phyloP scores from a whole-genome alignment of 1,140 invertebrate genomes.

The Sitophilus oryzae region DNA sequence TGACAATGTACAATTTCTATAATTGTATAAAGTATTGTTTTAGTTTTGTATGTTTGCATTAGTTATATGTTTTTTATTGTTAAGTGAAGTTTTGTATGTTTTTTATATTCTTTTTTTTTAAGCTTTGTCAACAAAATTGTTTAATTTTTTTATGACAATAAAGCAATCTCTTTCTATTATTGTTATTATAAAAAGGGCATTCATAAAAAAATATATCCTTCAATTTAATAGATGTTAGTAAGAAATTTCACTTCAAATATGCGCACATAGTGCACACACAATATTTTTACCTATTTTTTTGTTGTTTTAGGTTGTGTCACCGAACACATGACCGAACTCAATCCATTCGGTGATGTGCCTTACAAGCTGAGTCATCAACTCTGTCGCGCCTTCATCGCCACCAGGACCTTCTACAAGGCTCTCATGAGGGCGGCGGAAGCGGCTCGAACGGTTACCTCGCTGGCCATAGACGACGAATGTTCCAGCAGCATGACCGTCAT shows the following conservation, averaged over 20 bases:
- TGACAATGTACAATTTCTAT: no score
- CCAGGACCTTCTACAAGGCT: conserved; percentile 86
- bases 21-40: no score
- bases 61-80: not conserved
- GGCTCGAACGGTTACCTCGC: conserved; percentile 73
- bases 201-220: no score
- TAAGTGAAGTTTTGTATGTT: no score
- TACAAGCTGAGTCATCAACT: conserved; percentile 83
- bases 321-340: conserved; percentile 85
- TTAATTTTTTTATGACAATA: no score
- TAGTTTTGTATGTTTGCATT: conserved; percentile 48
- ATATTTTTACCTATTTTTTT: no score
- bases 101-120: no score
- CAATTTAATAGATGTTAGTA: no score
- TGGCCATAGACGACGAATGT: conserved; percentile 67
- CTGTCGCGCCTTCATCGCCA: conserved; percentile 88
- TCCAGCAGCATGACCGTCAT: conserved; percentile 73
- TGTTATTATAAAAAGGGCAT: not conserved
- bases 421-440: conserved; percentile 77
- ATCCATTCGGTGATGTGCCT: conserved; percentile 92
- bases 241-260: no score
- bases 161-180: not conserved
- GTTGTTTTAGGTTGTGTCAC: conserved; percentile 60
- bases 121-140: no score
- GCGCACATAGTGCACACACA: no score